phyloP scores from a whole-genome alignment of 2,797 vertebrate genomes.

The Sphenodon punctatus region DNA sequence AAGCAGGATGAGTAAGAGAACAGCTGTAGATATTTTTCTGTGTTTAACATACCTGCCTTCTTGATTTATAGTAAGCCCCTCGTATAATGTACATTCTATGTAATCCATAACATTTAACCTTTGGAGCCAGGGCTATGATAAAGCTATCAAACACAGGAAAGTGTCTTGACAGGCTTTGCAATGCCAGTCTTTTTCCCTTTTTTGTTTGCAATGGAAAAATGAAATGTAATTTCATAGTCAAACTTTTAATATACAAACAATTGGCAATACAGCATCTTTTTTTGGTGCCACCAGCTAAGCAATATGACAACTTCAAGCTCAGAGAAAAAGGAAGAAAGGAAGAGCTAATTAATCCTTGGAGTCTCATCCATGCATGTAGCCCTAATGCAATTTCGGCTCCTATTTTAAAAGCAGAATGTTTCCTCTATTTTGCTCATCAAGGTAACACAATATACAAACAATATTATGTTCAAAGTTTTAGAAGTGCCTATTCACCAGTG shows the following conservation, averaged over 20 bases:
- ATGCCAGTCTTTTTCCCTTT: background rate
- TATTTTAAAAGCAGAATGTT: background rate
- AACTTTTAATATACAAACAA: constrained; percentile 52
- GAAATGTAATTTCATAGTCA: constrained; percentile 59
- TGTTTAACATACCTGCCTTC: constrained; percentile 83
- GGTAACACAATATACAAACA: background rate
- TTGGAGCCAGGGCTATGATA: constrained; percentile 69
- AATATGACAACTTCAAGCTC: background rate
- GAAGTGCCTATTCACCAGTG: too few species aligned
- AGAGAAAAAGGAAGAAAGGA: background rate
- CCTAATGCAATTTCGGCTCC: background rate
- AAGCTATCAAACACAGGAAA: constrained; percentile 76
- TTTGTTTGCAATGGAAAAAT: constrained; percentile 56
- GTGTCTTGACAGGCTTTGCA: constrained; percentile 62
- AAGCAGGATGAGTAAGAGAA: constrained; percentile 80
- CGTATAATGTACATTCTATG: constrained; percentile 74
- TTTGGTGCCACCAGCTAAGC: constrained; percentile 52
- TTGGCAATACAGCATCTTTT: constrained; percentile 19
- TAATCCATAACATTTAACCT: constrained; percentile 80
- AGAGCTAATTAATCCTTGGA: background rate
- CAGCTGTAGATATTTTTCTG: constrained; percentile 83
- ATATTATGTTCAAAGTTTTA: too few species aligned
- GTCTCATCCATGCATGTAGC: background rate
- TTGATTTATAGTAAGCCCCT: constrained; percentile 80
- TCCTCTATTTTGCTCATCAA: background rate